Evolutionary conservation across 2,797 vertebrate genomes (phyloP), one percentile per base, ranked within the genome.

Genomic region (Antennarius maculatus): DNA sequence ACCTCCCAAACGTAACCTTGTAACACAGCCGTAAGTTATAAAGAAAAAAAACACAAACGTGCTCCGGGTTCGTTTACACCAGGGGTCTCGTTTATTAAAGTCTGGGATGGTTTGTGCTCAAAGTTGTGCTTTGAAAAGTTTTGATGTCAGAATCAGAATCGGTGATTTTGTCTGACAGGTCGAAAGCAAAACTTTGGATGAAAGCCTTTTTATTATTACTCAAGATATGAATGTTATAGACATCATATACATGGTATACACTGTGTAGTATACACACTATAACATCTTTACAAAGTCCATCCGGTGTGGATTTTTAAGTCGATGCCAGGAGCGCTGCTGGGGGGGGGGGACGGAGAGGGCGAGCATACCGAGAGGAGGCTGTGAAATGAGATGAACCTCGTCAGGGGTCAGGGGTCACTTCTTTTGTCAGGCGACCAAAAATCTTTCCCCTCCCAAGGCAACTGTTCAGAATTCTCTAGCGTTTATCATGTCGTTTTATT

Each of bases 41-140:
- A 49, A 57, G 42, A 27, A 60, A 80, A 79, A 60, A 86, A 78
- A 80, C 60, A 71, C 52, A 62, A 14, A 53, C 67, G 46, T 63
- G 28, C 37, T 60, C 14, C 11, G 2, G 52, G 54, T 71, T 69
- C 73, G 74, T 77, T 81, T 75, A 70, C 79, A 83, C 77, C 76
- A 69, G 80, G 72, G 76, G 48, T 83, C 74, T 80, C 58, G 54
- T 86, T 86, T 82, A 82, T 82, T 82, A 53, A 77, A 70, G 71
- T 86, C 73, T 84, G 48, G 45, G 56, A 68, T 51, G 59, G 61
- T 61, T 71, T 69, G 61, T 60, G 49, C 49, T 79, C 27, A 51
- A 39, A 80, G 72, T 81, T 76, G 66, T 76, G 71, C 69, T 86
- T 79, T 70, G 55, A 54, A 42, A 80, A 60, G 63, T 74, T 60